These are phyloP conservation scores for Agapostemon virescens DNA, from an alignment of 2,888 invertebrate genomes.

Conservation along the genomic window DNA sequence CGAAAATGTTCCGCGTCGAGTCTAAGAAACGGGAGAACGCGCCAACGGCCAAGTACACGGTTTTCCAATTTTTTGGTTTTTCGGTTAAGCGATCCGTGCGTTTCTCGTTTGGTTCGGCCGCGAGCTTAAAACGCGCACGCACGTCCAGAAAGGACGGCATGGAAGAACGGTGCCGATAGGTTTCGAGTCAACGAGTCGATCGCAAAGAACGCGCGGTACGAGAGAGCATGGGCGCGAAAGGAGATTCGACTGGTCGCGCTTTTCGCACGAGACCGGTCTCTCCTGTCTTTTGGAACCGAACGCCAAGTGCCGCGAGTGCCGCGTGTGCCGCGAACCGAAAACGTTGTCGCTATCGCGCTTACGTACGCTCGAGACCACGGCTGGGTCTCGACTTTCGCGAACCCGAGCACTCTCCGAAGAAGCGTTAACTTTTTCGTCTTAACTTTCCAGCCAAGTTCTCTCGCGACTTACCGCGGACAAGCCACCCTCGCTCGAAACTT, in stretches of 20 bases:
- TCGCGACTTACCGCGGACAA: conserved; percentile 32
- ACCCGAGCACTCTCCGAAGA: conserved; percentile 41
- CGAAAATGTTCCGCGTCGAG: background rate
- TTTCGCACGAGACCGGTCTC: too few species aligned
- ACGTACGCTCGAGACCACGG: conserved; percentile 36
- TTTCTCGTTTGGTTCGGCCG: background rate
- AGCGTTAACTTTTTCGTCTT: conserved; percentile 57
- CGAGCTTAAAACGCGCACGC: background rate
- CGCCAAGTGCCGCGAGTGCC: background rate
- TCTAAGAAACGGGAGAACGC: background rate
- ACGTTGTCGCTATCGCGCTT: conserved; percentile 40
- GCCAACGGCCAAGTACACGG: background rate
- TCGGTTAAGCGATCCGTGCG: background rate
- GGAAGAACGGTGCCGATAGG: conserved; percentile 1
- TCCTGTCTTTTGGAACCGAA: background rate
- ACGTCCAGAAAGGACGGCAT: too few species aligned
- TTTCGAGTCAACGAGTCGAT: background rate
- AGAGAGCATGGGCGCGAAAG: background rate
- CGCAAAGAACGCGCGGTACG: background rate
- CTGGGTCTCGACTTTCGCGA: conserved; percentile 65
- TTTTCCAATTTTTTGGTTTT: background rate
- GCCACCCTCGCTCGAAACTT: conserved; percentile 15
- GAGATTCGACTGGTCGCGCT: background rate
- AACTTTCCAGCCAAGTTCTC: conserved; percentile 56
- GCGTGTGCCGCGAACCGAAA: background rate